Conservation (phyloP, 2,113 vertebrate genomes). For the Nettapus auritus region DNA sequence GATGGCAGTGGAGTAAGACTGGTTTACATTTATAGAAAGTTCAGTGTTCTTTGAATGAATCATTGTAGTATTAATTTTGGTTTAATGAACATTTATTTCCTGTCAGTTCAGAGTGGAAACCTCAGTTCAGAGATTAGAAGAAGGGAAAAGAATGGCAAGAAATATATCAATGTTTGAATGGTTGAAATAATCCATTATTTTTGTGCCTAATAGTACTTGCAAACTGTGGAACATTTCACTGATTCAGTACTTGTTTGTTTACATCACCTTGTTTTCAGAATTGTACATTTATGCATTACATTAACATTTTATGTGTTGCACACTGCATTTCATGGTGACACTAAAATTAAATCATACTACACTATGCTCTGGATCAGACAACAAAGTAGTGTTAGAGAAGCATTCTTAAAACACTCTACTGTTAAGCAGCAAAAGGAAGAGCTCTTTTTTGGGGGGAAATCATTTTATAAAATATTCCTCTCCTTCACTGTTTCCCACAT, state of each 20-base stretch:
- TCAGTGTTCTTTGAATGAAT: background rate
- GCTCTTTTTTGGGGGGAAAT: background rate
- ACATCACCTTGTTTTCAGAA: constrained; percentile 29
- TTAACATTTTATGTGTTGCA: constrained; percentile 68
- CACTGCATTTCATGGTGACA: constrained; percentile 59
- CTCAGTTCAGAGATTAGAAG: background rate
- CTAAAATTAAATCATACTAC: constrained; percentile 69
- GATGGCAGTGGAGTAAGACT: background rate
- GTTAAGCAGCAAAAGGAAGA: background rate
- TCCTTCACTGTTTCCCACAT: constrained; percentile 5
- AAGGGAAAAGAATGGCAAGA: background rate
- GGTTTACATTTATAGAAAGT: background rate
- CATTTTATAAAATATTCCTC: constrained; percentile 36
- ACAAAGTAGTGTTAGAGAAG: background rate
- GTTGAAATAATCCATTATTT: constrained; percentile 11
- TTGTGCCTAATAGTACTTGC: background rate
- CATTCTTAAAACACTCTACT: background rate
- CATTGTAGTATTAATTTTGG: background rate
- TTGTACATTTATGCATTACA: constrained; percentile 54
- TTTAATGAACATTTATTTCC: background rate
- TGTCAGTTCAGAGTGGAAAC: background rate
- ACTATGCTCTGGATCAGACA: constrained; percentile 5
- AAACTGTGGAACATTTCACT: constrained; percentile 17
- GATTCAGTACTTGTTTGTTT: constrained; percentile 28
- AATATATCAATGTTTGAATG: background rate